A percentile compares a stretch with the other conserved stretches of the same genome.
These are phyloP conservation scores for Hydrotaea cyrtoneurina DNA, from an alignment of 2,888 invertebrate genomes.

Conservation along the genomic window DNA sequence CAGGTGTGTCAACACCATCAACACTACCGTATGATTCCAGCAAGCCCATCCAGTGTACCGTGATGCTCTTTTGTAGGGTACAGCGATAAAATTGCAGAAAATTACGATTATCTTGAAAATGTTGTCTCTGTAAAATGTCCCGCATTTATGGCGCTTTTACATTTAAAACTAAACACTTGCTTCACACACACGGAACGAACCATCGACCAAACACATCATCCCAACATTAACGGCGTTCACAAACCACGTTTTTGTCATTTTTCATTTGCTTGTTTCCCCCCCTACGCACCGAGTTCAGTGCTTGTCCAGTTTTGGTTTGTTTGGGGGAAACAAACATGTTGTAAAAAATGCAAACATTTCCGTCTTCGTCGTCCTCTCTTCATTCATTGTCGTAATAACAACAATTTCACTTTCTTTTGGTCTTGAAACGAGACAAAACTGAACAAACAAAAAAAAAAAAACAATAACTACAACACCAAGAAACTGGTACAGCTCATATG, in stretches of 20 bases:
- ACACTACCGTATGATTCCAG: not conserved
- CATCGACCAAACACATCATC: not conserved
- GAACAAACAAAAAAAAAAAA: too few relatives aligned
- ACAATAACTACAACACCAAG: not conserved
- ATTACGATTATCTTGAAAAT: constrained; percentile 19
- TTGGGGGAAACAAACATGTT: constrained; percentile 25
- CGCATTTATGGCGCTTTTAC: constrained; percentile 51
- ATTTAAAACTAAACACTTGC: constrained; percentile 49
- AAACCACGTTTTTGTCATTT: constrained; percentile 24
- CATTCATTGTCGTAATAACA: constrained; percentile 51
- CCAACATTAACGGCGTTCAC: not conserved
- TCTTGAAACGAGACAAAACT: constrained; percentile 55
- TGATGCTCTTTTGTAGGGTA: not conserved
- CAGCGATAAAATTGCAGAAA: not conserved
- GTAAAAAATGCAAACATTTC: constrained; percentile 40
- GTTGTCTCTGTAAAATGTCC: constrained; percentile 6
- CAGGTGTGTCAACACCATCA: not conserved
- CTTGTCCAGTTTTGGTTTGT: constrained; percentile 69
- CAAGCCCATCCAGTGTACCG: not conserved
- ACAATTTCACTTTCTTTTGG: constrained; percentile 67
- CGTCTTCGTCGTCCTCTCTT: constrained; percentile 28
- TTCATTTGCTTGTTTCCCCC: constrained; percentile 25
- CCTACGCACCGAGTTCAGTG: constrained; percentile 65
- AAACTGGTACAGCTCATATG: not conserved
- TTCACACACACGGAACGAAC: constrained; percentile 18